Conservation (phyloP, 2,888 invertebrate species). For the Apamea anceps region DNA sequence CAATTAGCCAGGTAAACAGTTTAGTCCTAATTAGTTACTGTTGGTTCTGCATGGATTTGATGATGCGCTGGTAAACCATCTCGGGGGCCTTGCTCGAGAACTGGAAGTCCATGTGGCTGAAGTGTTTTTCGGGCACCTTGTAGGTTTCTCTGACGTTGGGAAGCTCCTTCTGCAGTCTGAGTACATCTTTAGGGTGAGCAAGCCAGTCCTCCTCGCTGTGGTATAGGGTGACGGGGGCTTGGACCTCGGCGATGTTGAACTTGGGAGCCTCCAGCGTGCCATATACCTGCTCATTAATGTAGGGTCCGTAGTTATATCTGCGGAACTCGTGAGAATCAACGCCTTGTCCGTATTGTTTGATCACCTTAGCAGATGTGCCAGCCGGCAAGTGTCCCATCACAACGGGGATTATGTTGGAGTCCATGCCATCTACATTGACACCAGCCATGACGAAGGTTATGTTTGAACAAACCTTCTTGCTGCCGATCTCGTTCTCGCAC, state of each 20-base stretch:
- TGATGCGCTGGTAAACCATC: slow-evolving; percentile 80
- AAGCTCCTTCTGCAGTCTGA: slow-evolving; percentile 88
- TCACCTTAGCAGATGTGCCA: slow-evolving; percentile 89
- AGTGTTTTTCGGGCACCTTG: slow-evolving; percentile 89
- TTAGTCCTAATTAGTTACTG: slow-evolving; percentile 55
- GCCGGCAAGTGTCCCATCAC: slow-evolving; percentile 90
- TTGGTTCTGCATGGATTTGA: slow-evolving; percentile 78
- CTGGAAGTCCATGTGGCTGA: slow-evolving; percentile 86
- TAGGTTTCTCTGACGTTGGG: slow-evolving; percentile 89
- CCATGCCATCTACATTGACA: slow-evolving; percentile 89
- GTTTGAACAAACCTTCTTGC: slow-evolving; percentile 90
- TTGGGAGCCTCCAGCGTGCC: slow-evolving; percentile 79
- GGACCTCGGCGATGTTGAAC: slow-evolving; percentile 83
- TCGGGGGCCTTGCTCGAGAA: slow-evolving; percentile 82
- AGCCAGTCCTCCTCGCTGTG: slow-evolving; percentile 92
- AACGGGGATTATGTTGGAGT: slow-evolving; percentile 88
- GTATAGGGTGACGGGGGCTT: slow-evolving; percentile 83
- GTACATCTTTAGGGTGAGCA: slow-evolving; percentile 91
- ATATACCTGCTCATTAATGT: slow-evolving; percentile 82
- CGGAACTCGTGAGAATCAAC: slow-evolving; percentile 80
- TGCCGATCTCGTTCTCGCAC: slow-evolving; percentile 80
- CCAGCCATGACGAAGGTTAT: slow-evolving; percentile 92
- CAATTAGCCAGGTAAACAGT: slow-evolving; percentile 59
- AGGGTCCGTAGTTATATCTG: slow-evolving; percentile 82
- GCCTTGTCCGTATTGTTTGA: slow-evolving; percentile 90